Evolutionary conservation across 2,113 vertebrate genomes (phyloP).

Genomic region (Cygnus buccinator): DNA sequence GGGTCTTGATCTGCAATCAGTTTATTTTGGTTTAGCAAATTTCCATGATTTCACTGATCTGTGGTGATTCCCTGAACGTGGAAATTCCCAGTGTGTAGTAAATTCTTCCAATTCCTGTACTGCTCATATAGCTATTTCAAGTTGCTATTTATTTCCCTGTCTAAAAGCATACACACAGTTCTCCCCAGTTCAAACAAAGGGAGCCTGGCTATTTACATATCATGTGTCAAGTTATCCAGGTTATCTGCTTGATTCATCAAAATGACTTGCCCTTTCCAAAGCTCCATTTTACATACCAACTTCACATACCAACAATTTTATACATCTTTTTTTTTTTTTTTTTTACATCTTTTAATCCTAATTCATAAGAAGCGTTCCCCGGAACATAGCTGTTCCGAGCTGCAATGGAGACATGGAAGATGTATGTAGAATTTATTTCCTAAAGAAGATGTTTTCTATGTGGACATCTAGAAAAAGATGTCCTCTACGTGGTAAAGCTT

Average conservation of each 20-base stretch:
- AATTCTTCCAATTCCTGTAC: background rate
- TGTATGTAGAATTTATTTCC: background rate
- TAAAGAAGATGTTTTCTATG: background rate
- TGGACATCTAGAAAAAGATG: background rate
- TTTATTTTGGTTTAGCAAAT: background rate
- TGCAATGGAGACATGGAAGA: background rate
- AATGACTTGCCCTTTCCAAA: background rate
- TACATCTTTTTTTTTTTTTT: background rate
- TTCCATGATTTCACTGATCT: background rate
- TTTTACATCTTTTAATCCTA: background rate
- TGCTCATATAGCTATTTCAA: background rate
- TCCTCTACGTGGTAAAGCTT: background rate
- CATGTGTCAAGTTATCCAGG: background rate
- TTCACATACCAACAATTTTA: background rate
- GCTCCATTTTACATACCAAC: background rate
- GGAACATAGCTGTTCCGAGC: background rate
- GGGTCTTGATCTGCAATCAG: background rate
- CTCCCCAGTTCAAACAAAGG: background rate
- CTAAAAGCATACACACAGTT: background rate
- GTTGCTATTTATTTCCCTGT: background rate
- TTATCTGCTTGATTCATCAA: background rate
- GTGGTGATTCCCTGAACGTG: background rate
- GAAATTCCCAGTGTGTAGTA: background rate
- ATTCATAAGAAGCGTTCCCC: background rate
- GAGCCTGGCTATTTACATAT: background rate